Percentiles rank a stretch among this genome's conserved stretches.
These are phyloP conservation scores for Pheucticus melanocephalus DNA, from an alignment of 2,113 vertebrate species.

Conservation along the genomic window DNA sequence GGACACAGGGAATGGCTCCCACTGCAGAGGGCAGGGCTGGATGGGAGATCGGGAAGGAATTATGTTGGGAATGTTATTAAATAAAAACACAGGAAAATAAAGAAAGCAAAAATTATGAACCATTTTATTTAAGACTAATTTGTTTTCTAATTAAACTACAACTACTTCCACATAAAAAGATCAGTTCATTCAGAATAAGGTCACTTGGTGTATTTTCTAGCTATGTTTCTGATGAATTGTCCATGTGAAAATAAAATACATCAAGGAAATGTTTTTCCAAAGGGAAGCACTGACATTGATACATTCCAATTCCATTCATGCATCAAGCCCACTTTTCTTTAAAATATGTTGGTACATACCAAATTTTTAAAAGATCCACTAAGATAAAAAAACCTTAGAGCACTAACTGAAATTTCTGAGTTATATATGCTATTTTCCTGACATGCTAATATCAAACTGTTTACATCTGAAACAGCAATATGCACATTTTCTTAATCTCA, in stretches of 20 bases:
- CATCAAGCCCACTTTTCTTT: background rate
- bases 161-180: background rate
- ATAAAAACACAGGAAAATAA: background rate
- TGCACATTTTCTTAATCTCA: background rate
- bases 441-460: background rate
- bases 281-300: background rate
- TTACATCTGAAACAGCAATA: background rate
- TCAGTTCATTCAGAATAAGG: background rate
- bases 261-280: background rate
- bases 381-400: background rate
- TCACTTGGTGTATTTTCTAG: background rate
- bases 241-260: background rate
- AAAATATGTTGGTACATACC: background rate
- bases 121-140: background rate
- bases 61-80: background rate
- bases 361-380: background rate
- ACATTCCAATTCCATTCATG: background rate
- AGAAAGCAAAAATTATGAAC: background rate
- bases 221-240: background rate
- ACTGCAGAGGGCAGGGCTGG: background rate
- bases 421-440: background rate
- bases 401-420: background rate
- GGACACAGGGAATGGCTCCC: background rate
- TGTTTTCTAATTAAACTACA: background rate
- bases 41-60: accelerated